Percentiles rank a stretch among this genome's conserved stretches.
These are phyloP conservation scores for Epinephelus cyanopodus DNA, from an alignment of 2,113 vertebrate genomes.

Conservation along the genomic window DNA sequence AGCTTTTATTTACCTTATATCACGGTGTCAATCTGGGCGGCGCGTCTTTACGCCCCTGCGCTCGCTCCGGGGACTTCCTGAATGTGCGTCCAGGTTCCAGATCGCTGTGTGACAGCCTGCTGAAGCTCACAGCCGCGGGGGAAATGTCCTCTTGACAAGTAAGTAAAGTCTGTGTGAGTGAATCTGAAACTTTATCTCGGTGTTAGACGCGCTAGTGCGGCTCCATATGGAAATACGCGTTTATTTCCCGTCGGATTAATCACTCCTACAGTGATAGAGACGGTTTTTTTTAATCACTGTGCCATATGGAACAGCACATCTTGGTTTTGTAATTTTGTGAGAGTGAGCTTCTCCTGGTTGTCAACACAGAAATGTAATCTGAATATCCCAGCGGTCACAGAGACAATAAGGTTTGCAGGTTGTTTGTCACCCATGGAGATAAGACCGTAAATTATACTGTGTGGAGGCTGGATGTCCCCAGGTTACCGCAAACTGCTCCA, in stretches of 20 bases:
- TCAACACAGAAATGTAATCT: not conserved
- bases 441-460: constrained; percentile 4
- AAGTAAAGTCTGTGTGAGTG: constrained; percentile 23
- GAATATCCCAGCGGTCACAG: not conserved
- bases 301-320: not conserved
- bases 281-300: not conserved
- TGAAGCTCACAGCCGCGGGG: constrained; percentile 15
- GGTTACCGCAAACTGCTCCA: constrained; percentile 12
- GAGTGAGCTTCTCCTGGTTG: not conserved
- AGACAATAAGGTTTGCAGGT: constrained; percentile 10
- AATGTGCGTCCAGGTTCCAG: constrained; percentile 39
- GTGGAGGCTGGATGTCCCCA: constrained; percentile 6
- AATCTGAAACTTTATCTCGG: not conserved
- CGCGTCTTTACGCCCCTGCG: constrained; percentile 15
- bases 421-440: constrained; percentile 32
- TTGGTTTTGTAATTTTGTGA: not conserved
- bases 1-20: constrained; percentile 10
- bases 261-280: not conserved
- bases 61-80: constrained; percentile 69
- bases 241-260: not conserved
- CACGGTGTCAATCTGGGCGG: constrained; percentile 43
- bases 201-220: not conserved
- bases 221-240: not conserved
- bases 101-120: not conserved
- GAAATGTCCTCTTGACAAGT: constrained; percentile 48